A percentile compares a stretch with the other conserved stretches of the same genome.
These are phyloP conservation scores for Zophobas atratus DNA, from an alignment of 1,140 invertebrate genomes.

Conservation along the genomic window DNA sequence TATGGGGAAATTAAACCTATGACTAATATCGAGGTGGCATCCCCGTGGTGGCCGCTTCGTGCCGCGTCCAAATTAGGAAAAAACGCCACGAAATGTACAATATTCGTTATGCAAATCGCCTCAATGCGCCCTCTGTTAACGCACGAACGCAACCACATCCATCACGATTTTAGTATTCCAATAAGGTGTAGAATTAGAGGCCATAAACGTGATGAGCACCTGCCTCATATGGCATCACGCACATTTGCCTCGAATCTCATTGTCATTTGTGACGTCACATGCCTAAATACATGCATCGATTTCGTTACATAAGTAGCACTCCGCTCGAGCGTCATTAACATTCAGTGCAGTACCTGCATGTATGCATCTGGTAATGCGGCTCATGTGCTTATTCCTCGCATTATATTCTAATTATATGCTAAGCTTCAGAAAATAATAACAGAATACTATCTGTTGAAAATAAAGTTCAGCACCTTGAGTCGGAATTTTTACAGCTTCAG, in stretches of 20 bases:
- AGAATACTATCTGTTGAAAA: no score
- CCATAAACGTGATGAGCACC: slow-evolving; percentile 3
- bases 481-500: no score
- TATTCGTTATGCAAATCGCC: background rate
- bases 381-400: slow-evolving; percentile 26
- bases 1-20: no score
- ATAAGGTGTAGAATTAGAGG: background rate
- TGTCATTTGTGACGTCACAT: slow-evolving; percentile 35
- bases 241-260: slow-evolving; percentile 13
- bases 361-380: slow-evolving; percentile 32
- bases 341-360: slow-evolving; percentile 13
- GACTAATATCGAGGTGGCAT: no score
- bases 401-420: slow-evolving; percentile 26
- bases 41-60: no score
- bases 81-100: background rate
- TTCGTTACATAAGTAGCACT: slow-evolving; percentile 28
- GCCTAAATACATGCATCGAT: slow-evolving; percentile 11
- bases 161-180: slow-evolving; percentile 19
- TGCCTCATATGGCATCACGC: slow-evolving; percentile 4
- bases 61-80: no score
- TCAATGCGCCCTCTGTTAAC: background rate
- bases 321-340: slow-evolving; percentile 10
- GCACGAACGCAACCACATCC: background rate
- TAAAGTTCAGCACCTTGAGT: no score
- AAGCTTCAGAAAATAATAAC: no score